Conservation (phyloP, 2,113 vertebrate genomes). For the Meriones unguiculatus region DNA sequence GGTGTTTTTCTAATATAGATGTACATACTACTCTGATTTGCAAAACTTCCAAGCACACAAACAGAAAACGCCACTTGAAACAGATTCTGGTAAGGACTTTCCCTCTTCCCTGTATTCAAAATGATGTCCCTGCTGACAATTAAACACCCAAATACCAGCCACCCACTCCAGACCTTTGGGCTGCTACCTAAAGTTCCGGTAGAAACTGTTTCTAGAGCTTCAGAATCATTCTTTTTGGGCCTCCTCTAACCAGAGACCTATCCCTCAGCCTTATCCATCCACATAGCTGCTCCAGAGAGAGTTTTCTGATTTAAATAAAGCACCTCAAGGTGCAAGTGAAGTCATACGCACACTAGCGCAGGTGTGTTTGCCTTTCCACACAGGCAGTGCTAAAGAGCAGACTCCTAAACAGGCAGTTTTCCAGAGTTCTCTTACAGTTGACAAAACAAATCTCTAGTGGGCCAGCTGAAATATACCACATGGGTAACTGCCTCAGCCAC, state of each 20-base stretch:
- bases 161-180: not conserved
- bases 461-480: constrained; percentile 70
- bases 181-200: constrained; percentile 19
- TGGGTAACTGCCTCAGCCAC: constrained; percentile 57
- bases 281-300: constrained; percentile 45
- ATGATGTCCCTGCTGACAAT: not conserved
- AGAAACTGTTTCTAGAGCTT: constrained; percentile 16
- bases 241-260: not conserved
- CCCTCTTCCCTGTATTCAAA: constrained; percentile 1
- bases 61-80: constrained; percentile 41
- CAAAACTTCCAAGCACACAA: constrained; percentile 1
- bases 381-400: constrained; percentile 56
- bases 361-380: constrained; percentile 73
- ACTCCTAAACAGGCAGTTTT: constrained; percentile 71
- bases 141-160: not conserved
- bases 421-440: constrained; percentile 66
- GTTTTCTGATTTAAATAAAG: constrained; percentile 57
- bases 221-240: constrained; percentile 23
- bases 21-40: not conserved
- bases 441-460: constrained; percentile 61
- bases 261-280: constrained; percentile 7
- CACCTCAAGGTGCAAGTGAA: constrained; percentile 60
- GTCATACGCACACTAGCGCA: constrained; percentile 29
- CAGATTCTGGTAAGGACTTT: not conserved
- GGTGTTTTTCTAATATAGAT: constrained; percentile 44